Evolutionary conservation across 2,797 vertebrate species (phyloP).

Genomic region (Galagoides demidoff): DNA sequence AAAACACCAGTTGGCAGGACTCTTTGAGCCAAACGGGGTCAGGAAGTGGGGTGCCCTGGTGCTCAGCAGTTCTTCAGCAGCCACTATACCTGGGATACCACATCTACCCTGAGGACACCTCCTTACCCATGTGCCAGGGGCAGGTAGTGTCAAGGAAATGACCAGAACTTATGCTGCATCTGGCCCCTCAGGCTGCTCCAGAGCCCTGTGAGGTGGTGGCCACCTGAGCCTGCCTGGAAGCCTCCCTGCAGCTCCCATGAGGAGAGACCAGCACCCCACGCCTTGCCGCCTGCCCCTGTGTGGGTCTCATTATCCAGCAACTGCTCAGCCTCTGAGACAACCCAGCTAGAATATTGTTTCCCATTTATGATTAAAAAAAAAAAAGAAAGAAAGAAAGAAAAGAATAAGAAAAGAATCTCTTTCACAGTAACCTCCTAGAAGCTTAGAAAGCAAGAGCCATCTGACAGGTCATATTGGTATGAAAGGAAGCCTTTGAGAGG

Average conservation of each 20-base stretch:
- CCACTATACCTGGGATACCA: accelerated
- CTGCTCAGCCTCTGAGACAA: slow-evolving; percentile 61
- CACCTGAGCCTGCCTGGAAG: not conserved
- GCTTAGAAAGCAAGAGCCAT: slow-evolving; percentile 36
- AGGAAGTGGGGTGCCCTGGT: not conserved
- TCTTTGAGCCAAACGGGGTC: not conserved
- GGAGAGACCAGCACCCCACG: not conserved
- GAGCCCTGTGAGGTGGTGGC: not conserved
- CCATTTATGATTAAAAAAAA: slow-evolving; percentile 67
- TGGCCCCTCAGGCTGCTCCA: not conserved
- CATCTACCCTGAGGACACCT: not conserved
- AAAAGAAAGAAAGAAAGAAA: not conserved
- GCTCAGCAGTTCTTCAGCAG: not conserved
- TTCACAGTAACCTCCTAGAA: slow-evolving; percentile 75
- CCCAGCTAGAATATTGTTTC: slow-evolving; percentile 31
- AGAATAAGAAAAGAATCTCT: slow-evolving; percentile 16
- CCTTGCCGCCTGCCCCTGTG: slow-evolving; percentile 5
- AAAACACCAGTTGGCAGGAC: not conserved
- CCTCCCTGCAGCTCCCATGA: not conserved
- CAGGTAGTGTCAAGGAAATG: not conserved
- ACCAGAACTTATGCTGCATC: not conserved
- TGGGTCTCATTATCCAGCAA: slow-evolving; percentile 22
- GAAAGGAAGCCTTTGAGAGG: slow-evolving; percentile 52
- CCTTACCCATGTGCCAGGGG: not conserved
- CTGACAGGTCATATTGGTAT: slow-evolving; percentile 40